Percentiles rank a stretch among this genome's conserved stretches.
These are phyloP conservation scores for Nephrotoma guestfalica DNA, from an alignment of 2,888 invertebrate genomes.

Conservation along the genomic window DNA sequence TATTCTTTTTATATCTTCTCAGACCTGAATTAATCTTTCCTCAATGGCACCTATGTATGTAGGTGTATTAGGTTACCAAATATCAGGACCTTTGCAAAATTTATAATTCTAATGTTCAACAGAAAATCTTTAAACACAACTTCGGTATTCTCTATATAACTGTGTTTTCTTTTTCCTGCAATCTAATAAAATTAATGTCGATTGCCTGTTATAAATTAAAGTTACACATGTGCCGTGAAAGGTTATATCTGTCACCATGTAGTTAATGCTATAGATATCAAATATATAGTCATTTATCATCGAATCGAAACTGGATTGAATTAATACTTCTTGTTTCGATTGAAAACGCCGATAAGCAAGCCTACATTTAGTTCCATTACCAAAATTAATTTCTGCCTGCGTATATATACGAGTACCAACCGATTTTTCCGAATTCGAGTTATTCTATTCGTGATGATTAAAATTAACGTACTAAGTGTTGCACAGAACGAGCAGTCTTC, in stretches of 20 bases:
- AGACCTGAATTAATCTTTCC: too few species aligned
- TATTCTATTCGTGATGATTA: neutral
- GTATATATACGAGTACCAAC: neutral
- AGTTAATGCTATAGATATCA: neutral
- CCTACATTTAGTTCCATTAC: neutral
- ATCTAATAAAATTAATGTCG: too few species aligned
- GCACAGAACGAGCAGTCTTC: neutral
- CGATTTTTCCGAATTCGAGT: neutral
- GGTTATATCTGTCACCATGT: neutral
- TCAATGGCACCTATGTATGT: too few species aligned
- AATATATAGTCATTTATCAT: neutral
- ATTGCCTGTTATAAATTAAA: too few species aligned
- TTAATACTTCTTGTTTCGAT: neutral
- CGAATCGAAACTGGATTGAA: neutral
- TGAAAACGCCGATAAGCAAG: neutral
- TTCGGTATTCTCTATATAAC: too few species aligned
- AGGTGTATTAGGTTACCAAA: too few species aligned
- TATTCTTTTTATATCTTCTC: too few species aligned
- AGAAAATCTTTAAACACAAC: too few species aligned
- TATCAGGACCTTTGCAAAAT: too few species aligned
- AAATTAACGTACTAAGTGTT: neutral
- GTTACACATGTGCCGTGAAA: too few species aligned
- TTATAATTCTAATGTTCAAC: too few species aligned
- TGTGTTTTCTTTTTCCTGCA: too few species aligned
- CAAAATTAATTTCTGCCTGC: neutral